Evolutionary conservation across 2,888 invertebrate species (phyloP), one percentile per base, ranked within the genome.

Genomic region (Drosophila incognita): DNA sequence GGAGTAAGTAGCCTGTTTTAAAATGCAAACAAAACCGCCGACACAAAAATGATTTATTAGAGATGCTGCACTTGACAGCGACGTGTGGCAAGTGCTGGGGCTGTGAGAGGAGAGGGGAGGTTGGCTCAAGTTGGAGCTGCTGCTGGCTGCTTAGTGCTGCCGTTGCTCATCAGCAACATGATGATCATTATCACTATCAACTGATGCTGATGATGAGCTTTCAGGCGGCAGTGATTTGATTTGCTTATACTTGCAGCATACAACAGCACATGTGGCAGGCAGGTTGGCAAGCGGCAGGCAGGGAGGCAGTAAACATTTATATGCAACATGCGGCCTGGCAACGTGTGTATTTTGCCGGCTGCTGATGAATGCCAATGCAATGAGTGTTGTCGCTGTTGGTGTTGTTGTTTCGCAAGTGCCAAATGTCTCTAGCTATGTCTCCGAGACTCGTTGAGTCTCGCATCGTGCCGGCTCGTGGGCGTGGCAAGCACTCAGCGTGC

Each of bases 31-130:
- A 79, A 80, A 80, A 87, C 72, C 65, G 80, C 74, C 82, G 78
- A 83, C 85, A 79, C 79, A 15, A 84, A 82, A 79, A 88, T 89
- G 87, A 88, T 88, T 88, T 89, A 88, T 88, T 89, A 85, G 87
- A 79, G 85, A 79, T 67, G 82, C 68, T 82, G 83, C 80, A 86
- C 79, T 87, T 85, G 87, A 77, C 81, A 76, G 62, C 63, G 31
- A 52, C 33, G 42, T 64, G 54, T 27, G 8, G 51, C 33, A 53
- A 21, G 48, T 61, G 38, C n/a, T 18, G 42, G 6, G n/a, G 0
- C 13, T 13, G 46, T 4, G 35, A 48, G 62, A 8, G 40, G 38
- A 13, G 49, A 52, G 65, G 29, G 64, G 53, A 29, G 11, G 68
- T 74, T 68, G 63, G 49, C 61, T 81, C 69, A 71, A 74, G 56